phyloP scores from a whole-genome alignment of 2,113 vertebrate species.

The Pithys albifrons region DNA sequence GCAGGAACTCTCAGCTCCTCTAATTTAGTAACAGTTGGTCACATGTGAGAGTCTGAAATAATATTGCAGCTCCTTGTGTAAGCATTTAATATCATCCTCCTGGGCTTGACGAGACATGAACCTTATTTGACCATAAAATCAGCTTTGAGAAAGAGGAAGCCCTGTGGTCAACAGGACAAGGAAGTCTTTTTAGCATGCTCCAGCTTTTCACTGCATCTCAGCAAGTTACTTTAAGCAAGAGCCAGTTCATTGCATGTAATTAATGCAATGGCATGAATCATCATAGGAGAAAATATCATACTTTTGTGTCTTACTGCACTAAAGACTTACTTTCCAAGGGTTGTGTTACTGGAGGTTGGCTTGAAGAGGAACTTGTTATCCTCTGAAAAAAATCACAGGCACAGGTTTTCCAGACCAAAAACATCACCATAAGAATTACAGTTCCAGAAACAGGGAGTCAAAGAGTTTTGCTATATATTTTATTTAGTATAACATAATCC shows the following conservation, averaged over 20 bases:
- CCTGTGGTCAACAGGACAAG: not conserved
- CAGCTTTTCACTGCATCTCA: not conserved
- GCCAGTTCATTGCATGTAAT: not conserved
- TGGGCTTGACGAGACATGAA: not conserved
- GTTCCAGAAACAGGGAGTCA: not conserved
- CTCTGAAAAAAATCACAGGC: not conserved
- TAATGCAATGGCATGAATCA: not conserved
- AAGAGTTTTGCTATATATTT: not conserved
- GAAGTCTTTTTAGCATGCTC: not conserved
- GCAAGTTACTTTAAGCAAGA: not conserved
- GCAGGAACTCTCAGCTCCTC: not conserved
- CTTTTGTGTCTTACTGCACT: not conserved
- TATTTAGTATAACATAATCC: conserved; percentile 33
- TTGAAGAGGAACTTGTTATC: not conserved
- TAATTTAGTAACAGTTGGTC: not conserved
- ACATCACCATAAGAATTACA: not conserved
- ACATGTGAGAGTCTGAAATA: not conserved
- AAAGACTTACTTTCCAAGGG: not conserved
- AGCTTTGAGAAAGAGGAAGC: not conserved
- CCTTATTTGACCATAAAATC: not conserved
- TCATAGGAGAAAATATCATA: not conserved
- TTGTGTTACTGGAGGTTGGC: not conserved
- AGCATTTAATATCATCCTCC: not conserved
- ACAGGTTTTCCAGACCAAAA: not conserved
- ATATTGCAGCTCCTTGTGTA: not conserved